Evolutionary conservation across 2,797 vertebrate species (phyloP).

Genomic region (Amphiprion clarkii): DNA sequence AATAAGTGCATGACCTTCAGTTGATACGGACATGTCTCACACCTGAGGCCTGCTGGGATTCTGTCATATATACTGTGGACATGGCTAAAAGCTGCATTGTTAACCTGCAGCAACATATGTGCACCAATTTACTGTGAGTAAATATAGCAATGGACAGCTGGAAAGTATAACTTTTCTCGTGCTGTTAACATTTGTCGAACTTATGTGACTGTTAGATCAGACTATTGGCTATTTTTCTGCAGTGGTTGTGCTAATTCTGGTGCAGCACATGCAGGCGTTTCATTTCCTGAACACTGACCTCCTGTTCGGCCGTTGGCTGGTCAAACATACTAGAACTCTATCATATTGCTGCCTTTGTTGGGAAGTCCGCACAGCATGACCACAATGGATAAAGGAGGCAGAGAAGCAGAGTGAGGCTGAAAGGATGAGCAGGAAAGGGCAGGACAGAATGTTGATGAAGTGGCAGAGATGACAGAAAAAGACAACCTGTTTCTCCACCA

Average conservation of each 20-base stretch:
- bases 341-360: constrained; percentile 35
- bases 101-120: background rate
- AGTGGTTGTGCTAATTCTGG: constrained; percentile 15
- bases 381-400: too few relatives aligned
- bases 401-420: background rate
- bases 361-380: background rate
- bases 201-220: background rate
- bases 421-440: constrained; percentile 1
- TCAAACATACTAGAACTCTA: constrained; percentile 44
- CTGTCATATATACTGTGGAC: background rate
- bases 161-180: background rate
- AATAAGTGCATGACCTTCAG: background rate
- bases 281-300: constrained; percentile 38
- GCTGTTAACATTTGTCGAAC: constrained; percentile 3
- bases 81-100: background rate
- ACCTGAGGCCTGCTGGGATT: background rate
- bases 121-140: background rate
- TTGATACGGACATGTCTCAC: constrained; percentile 1
- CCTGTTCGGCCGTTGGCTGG: constrained; percentile 26
- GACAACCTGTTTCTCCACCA: constrained; percentile 6
- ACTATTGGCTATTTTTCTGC: background rate
- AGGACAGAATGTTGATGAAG: constrained; percentile 10
- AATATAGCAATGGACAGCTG: constrained; percentile 2
- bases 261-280: constrained; percentile 35
- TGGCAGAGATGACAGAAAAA: background rate